Conservation (phyloP, 2,113 vertebrate species). For the Megaleporinus macrocephalus region DNA sequence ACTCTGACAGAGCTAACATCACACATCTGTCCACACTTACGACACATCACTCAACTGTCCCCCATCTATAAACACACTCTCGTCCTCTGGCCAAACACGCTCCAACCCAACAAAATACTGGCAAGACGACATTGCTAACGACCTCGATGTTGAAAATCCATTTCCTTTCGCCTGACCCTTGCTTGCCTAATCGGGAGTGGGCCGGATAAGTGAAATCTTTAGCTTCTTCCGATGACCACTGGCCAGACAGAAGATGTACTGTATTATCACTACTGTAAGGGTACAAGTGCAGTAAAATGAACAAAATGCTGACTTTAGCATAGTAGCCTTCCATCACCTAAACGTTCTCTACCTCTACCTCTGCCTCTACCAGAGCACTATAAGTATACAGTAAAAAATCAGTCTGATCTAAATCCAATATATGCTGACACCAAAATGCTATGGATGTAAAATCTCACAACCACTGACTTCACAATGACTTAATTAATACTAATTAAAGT, state of each 20-base stretch:
- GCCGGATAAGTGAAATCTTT: not conserved
- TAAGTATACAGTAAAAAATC: too few species aligned
- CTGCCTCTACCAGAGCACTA: too few species aligned
- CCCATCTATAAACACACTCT: conserved; percentile 62
- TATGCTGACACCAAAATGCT: too few species aligned
- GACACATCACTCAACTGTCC: conserved; percentile 59
- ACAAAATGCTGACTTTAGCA: too few species aligned
- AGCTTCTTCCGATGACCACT: not conserved
- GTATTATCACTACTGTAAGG: not conserved
- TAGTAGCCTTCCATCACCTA: too few species aligned
- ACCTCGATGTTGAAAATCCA: conserved; percentile 35
- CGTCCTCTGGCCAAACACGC: conserved; percentile 54
- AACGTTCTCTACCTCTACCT: too few species aligned
- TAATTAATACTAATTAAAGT: too few species aligned
- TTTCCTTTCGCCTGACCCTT: conserved; percentile 43
- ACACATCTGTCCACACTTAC: conserved; percentile 66
- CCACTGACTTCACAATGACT: too few species aligned
- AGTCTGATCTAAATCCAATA: too few species aligned
- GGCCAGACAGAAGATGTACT: not conserved
- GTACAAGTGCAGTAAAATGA: too few species aligned
- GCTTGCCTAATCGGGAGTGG: conserved; percentile 22
- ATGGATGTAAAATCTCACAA: too few species aligned
- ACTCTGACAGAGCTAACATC: conserved; percentile 53
- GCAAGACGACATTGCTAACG: conserved; percentile 54
- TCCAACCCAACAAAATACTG: conserved; percentile 39